These are phyloP conservation scores for Eurystomus glaucurus DNA, from an alignment of 2,797 vertebrate genomes.

Conservation along the genomic window DNA sequence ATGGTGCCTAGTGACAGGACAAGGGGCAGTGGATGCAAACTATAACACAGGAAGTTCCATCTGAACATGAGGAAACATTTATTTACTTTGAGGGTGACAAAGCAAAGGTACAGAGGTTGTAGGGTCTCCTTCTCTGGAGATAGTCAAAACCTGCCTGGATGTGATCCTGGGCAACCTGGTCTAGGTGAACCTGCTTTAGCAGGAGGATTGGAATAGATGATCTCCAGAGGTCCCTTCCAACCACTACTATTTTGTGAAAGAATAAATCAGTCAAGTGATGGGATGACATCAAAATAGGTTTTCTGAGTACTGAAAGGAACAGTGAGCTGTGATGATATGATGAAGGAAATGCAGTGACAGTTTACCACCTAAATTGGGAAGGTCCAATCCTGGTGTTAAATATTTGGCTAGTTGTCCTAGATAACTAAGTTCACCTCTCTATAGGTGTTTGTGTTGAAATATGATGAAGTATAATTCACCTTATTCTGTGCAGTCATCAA, in stretches of 20 bases:
- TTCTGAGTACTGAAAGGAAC: not conserved
- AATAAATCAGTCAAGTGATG: not conserved
- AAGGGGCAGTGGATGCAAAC: too few relatives aligned
- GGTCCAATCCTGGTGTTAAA: not conserved
- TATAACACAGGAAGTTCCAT: too few relatives aligned
- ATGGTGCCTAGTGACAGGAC: too few relatives aligned
- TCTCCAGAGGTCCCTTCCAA: too few relatives aligned
- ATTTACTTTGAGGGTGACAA: too few relatives aligned
- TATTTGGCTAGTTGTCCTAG: not conserved
- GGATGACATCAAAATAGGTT: not conserved
- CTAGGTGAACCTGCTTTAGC: too few relatives aligned
- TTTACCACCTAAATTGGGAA: not conserved
- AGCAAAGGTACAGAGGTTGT: too few relatives aligned
- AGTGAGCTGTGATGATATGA: not conserved
- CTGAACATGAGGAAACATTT: too few relatives aligned
- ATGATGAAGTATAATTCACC: not conserved
- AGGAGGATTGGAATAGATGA: too few relatives aligned
- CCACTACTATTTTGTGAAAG: not conserved
- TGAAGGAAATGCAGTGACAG: not conserved
- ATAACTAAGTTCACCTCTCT: not conserved
- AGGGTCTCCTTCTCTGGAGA: too few relatives aligned
- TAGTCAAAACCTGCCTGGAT: too few relatives aligned
- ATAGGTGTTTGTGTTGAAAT: not conserved
- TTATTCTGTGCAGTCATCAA: not conserved
- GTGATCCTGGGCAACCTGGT: too few relatives aligned